Evolutionary conservation across 2,113 vertebrate species (phyloP).

Genomic region (Cavia porcellus): DNA sequence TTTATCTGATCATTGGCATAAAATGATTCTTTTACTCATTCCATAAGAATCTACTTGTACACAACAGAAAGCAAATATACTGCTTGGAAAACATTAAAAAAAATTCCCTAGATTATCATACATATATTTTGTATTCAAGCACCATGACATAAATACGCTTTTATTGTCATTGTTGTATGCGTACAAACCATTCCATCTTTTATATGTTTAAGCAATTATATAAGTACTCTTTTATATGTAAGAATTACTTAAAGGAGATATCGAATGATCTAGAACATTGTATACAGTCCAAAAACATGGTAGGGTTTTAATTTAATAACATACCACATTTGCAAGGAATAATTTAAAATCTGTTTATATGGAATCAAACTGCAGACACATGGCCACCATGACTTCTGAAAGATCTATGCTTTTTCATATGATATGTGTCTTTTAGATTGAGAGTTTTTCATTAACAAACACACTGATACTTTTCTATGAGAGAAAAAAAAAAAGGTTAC

Average conservation of each 20-base stretch:
- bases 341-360: conserved; percentile 27
- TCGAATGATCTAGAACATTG: conserved; percentile 47
- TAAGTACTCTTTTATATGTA: not conserved
- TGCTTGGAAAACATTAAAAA: not conserved
- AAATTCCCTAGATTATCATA: not conserved
- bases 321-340: conserved; percentile 65
- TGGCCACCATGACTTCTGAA: conserved; percentile 77
- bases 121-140: not conserved
- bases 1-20: not conserved
- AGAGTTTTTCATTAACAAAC: not conserved
- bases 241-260: conserved; percentile 1
- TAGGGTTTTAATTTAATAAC: conserved; percentile 75
- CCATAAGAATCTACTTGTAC: fast-evolving
- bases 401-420: conserved; percentile 61
- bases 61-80: not conserved
- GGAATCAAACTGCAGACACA: conserved; percentile 69
- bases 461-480: conserved; percentile 41
- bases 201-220: not conserved
- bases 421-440: conserved; percentile 69
- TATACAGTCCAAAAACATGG: conserved; percentile 40
- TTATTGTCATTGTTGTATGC: not conserved
- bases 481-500: not conserved
- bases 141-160: not conserved
- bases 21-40: conserved; percentile 16
- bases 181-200: not conserved